These are phyloP conservation scores for Ips nitidus DNA, from an alignment of 1,140 invertebrate genomes.

Conservation along the genomic window DNA sequence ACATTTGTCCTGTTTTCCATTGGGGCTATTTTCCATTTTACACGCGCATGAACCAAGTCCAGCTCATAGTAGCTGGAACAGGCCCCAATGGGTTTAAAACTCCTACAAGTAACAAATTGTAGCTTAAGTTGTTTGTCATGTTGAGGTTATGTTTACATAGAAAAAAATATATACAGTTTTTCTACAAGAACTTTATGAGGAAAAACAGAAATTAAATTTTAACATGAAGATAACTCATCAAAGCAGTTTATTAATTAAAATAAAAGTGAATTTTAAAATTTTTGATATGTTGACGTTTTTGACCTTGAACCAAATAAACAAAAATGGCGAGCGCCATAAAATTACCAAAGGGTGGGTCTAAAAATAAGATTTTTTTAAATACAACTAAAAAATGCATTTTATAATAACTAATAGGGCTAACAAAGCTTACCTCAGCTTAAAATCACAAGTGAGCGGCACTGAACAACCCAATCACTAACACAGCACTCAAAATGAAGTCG, in stretches of 20 bases:
- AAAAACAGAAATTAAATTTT: neutral
- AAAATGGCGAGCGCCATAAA: slow-evolving; percentile 4
- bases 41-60: slow-evolving; percentile 37
- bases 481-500: slow-evolving; percentile 29
- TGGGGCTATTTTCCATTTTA: slow-evolving; percentile 52
- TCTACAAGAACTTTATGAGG: neutral
- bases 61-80: slow-evolving; percentile 51
- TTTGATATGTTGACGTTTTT: slow-evolving; percentile 26
- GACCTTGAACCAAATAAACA: slow-evolving; percentile 28
- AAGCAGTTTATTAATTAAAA: neutral
- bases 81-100: neutral
- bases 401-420: slow-evolving; percentile 6
- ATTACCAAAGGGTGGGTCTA: slow-evolving; percentile 4
- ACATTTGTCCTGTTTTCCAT: slow-evolving; percentile 50
- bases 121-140: slow-evolving; percentile 36
- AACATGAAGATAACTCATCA: neutral
- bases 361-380: slow-evolving; percentile 6
- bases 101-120: slow-evolving; percentile 40
- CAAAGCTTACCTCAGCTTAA: slow-evolving; percentile 4
- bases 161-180: neutral
- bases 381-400: neutral
- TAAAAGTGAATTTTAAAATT: neutral
- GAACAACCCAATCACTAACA: slow-evolving; percentile 31
- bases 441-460: slow-evolving; percentile 14
- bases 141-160: slow-evolving; percentile 46